phyloP scores from a whole-genome alignment of 2,113 vertebrate genomes.

The Lamprologus lemairii region DNA sequence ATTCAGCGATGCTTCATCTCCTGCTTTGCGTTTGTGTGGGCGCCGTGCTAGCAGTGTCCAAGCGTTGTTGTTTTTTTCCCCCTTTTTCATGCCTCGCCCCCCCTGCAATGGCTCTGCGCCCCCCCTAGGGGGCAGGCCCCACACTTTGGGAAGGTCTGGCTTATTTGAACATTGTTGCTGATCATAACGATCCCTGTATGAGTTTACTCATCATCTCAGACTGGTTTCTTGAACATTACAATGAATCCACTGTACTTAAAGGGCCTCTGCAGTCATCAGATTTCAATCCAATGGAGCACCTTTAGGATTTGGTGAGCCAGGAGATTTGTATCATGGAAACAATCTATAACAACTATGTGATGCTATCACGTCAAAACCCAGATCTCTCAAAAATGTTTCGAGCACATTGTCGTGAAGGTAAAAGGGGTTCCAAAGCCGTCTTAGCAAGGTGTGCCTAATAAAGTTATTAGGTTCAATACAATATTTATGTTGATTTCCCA shows the following conservation, averaged over 20 bases:
- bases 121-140: no score
- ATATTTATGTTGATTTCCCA: background rate
- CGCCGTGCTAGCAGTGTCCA: no score
- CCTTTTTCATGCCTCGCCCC: no score
- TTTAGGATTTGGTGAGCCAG: background rate
- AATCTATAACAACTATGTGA: background rate
- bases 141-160: no score
- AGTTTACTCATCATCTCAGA: background rate
- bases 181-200: background rate
- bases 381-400: background rate
- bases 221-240: background rate
- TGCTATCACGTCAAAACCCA: background rate
- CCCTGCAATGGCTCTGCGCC: no score
- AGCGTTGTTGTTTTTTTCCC: no score
- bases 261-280: background rate
- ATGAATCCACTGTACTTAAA: background rate
- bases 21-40: no score
- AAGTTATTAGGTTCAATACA: background rate
- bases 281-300: background rate
- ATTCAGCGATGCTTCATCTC: no score
- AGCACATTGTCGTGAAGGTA: background rate
- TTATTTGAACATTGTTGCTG: background rate
- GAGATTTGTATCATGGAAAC: background rate
- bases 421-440: background rate
- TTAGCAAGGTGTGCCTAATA: background rate